Evolutionary conservation across 2,113 vertebrate genomes (phyloP), one percentile per base, ranked within the genome.

Genomic region (Danionella cerebrum): DNA sequence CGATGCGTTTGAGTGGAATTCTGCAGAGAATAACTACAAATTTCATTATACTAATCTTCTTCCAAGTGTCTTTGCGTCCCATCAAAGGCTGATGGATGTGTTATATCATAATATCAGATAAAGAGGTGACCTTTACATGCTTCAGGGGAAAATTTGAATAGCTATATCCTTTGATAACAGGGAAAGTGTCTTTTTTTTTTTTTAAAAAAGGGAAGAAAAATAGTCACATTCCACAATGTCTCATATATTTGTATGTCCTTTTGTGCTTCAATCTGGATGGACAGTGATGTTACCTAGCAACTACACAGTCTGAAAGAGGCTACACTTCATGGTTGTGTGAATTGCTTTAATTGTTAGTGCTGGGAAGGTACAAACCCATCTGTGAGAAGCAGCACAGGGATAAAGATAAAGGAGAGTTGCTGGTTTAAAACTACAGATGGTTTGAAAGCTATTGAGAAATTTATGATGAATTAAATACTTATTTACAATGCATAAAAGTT

Each of bases 271-370:
- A 38, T 64, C 29, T 42, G 18, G 9, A 48, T 39, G 35, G 45
- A 66, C 57, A 18, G 55, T 50, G 67, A 66, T 62, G 75, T 77
- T 70, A 67, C 75, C 71, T 77, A 73, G 75, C 75, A 76, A 76
- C 75, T 29, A 67, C 53, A 45, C 42, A 64, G 31, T 55, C 31
- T 58, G 65, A 64, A 36, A 50, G 21, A 16, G 31, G 18, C 36
- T 44, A 42, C 6, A 50, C 27, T 67, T 59, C 53, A 27, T 41
- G 57, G 33, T 33, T 24, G 8, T 44, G 45, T 39, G 60, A 70
- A 67, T 57, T 67, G 38, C 62, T 70, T 47, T 70, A 73, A 76
- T 73, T 71, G 67, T 45, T 59, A 63, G 29, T 25, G 51, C 48
- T 70, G 47, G 18, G 31, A 53, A 21, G 18, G 55, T 41, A 58